Base-by-base conservation (phyloP, 1,140 invertebrate genomes). In the Aphelinus atriplicis region DNA sequence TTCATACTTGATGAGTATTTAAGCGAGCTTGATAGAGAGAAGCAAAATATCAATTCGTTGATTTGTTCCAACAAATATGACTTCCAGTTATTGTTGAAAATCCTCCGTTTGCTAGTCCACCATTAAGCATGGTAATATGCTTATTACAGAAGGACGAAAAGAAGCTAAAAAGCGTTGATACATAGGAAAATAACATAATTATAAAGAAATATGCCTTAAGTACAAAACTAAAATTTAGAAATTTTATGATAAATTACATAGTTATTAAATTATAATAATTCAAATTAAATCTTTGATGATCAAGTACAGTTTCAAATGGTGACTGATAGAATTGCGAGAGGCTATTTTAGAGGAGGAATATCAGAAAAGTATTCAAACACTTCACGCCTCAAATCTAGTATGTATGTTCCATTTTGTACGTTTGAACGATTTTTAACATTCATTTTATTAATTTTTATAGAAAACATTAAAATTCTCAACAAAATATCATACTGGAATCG, bases 221-320 rank as follows among this genome's bases (percentile, higher is more conserved):
- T 76, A 76, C 75, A 76, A 76, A 76, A 58, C 45, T 71, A 76
- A 76, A 5, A 76, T 71, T 76, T 71, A 76, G 74, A 76, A 62
- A 62, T 62, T 43, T 64, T 70, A 72, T 76, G 48, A 66, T 71
- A 67, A 48, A 62, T 76, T 67, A 76, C 26, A 55, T 60, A 60
- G 45, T 76, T 71, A 71, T 67, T 62, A 55, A 64, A 62, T 63
- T 60, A 9, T 58, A 3, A 7, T 10, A 60, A 60, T 60, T 5
- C 62, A 43, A 47, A 63, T 71, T 71, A 63, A 71, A 56, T 6
- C 6, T 66, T 61, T 46, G 51, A 55, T 71, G 60, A 63, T 46
- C 42, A 71, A 63, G 48, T 64, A 26, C 26, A 26, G 26, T 26
- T 26, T 26, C 26, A 26, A 26, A 26, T 26, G 26, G 26, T 26